Base-by-base conservation (phyloP, 2,888 invertebrate genomes). In the Teinopalpus imperialis region DNA sequence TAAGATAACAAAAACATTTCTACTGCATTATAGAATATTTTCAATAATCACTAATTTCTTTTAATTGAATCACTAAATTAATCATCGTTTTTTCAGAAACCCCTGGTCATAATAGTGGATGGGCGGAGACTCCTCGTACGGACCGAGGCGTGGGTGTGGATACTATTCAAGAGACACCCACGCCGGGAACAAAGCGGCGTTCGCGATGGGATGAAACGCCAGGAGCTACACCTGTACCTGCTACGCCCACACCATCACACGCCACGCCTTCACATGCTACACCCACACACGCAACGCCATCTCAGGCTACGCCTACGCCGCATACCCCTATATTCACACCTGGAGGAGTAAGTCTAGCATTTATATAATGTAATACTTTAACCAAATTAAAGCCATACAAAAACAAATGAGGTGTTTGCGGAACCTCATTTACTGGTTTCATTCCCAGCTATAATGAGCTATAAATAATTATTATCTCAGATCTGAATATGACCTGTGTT, bases 161-260 rank as follows among this genome's bases (percentile, higher is more conserved):
- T 64, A 87, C 94, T 8, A 95, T 95, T 39, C 94, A 97, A 66
- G 98, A 98, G 78, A 97, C 97, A 0, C 97, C 98, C 0, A 98
- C 98, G 0, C 98, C 98, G 0, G 96, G 97, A 20, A 97, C 97
- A 40, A 99, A 99, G 80, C 91, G 99, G 0, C 92, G 98, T 43
- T 98, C 98, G 45, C 93, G 99, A 51, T 99, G 99, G 99, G 99
- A 99, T 78, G 98, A 99, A 82, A 99, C 99, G 0, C 99, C 99
- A 0, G 94, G 94, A 60, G 87, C 90, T 7, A 95, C 94, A 40
- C 94, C 94, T 0, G 91, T 93, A 43, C 81, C 93, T 49, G 92
- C 95, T 66, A 93, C 94, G 41, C 94, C 94, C 14, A 93, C 94
- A 6, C 94, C 94, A 0, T 89, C 81, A 2, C 92, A 92, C 69